Conservation (phyloP, 1,140 invertebrate species). For the Streblospio benedicti region DNA sequence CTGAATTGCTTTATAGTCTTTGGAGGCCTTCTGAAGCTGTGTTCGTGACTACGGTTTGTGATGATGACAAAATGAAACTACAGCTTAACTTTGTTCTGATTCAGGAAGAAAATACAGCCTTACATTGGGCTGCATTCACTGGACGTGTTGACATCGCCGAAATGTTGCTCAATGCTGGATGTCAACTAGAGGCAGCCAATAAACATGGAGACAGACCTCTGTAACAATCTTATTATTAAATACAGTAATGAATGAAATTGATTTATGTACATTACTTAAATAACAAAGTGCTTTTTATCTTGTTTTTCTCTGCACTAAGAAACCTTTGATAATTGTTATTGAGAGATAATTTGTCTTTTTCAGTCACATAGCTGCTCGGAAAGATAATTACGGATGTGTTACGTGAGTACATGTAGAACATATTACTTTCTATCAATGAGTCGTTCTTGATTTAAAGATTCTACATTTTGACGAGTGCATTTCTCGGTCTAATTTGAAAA, state of each 20-base stretch:
- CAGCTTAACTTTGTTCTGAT: no score
- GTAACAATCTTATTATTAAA: slow-evolving; percentile 52
- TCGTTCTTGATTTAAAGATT: background rate
- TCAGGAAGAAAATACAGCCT: slow-evolving; percentile 76
- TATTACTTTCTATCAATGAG: no score
- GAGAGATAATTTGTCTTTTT: slow-evolving; percentile 20
- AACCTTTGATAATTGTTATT: background rate
- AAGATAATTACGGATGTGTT: slow-evolving; percentile 74
- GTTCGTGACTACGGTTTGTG: no score
- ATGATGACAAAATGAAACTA: no score
- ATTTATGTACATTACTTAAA: slow-evolving; percentile 14
- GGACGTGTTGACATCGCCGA: slow-evolving; percentile 69
- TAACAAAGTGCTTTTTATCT: background rate
- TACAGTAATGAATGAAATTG: slow-evolving; percentile 3
- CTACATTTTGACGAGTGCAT: background rate
- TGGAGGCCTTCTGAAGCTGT: no score
- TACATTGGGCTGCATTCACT: slow-evolving; percentile 82
- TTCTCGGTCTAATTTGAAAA: slow-evolving; percentile 1
- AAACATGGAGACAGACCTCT: slow-evolving; percentile 79
- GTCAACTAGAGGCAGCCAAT: slow-evolving; percentile 69
- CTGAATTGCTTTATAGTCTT: no score
- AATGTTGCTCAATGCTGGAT: slow-evolving; percentile 62
- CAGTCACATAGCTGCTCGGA: slow-evolving; percentile 80
- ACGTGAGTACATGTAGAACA: slow-evolving; percentile 50
- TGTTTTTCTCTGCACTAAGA: background rate